A percentile compares a stretch with the other conserved stretches of the same genome.
phyloP scores from a whole-genome alignment of 2,797 vertebrate genomes.

The Sebastes oblongus region DNA sequence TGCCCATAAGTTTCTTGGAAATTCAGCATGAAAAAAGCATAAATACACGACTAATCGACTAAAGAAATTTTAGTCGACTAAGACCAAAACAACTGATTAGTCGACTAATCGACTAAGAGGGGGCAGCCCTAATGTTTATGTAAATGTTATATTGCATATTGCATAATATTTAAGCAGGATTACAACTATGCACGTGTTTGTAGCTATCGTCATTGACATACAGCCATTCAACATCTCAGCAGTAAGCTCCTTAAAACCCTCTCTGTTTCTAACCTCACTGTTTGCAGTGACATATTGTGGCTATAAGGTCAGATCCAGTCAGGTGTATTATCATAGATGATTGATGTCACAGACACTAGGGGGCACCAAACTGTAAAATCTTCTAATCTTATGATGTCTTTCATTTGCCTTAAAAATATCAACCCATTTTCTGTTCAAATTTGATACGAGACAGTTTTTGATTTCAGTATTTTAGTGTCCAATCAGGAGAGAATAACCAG shows the following conservation, averaged over 20 bases:
- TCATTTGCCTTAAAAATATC: background rate
- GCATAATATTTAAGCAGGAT: background rate
- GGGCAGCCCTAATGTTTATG: background rate
- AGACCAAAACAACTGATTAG: no score
- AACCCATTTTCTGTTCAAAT: background rate
- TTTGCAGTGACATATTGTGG: no score
- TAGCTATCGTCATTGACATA: background rate
- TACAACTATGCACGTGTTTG: background rate
- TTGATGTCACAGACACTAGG: background rate
- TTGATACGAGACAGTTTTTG: background rate
- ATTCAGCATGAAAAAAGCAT: no score
- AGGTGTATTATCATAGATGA: background rate
- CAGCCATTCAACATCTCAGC: background rate
- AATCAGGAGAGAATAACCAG: background rate
- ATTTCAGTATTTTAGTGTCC: no score
- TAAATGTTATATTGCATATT: background rate
- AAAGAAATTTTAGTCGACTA: no score
- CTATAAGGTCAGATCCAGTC: no score
- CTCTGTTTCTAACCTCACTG: no score
- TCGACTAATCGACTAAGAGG: no score
- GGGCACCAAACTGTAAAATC: background rate
- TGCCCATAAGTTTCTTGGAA: no score
- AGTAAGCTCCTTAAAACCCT: no score
- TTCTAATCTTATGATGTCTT: background rate
- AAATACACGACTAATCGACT: no score